Evolutionary conservation across 2,797 vertebrate species (phyloP), one percentile per base, ranked within the genome.

Genomic region (Bradypodion pumilum): DNA sequence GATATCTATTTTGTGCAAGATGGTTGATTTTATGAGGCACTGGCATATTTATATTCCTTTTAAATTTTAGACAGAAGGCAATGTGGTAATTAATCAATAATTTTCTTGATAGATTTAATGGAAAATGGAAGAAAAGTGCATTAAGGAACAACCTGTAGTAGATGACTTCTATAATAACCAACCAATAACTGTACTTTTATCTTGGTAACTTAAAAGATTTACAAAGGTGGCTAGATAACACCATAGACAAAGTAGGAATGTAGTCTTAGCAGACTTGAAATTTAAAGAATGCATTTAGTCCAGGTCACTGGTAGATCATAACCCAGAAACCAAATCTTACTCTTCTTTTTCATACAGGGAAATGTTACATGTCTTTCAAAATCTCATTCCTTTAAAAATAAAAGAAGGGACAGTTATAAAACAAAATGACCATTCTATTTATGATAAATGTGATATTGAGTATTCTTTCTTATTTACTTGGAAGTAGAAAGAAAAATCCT

Each of bases 141-240:
- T 85, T 88, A 91, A 89, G 69, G 82, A 85, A 77, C 66, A 27
- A 46, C 13, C 75, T 91, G 82, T 87, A 85, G 80, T 88, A 42
- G 52, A 78, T 76, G 13, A 29, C 12, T 89, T n/a, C 75, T 87
- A 89, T 88, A 91, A 92, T 93, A 91, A 93, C 90, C 90, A 91
- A 87, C 25, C 76, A 85, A 16, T 46, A 42, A 83, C 87, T 88
- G 66, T 89, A 90, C 90, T 90, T 1, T 73, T 89, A 89, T 92
- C 42, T 68, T 86, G 81, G 78, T 72, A 85, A 79, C 16, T 37
- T 62, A 46, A 84, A 68, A 87, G 81, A 82, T 92, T 88, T 91
- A 87, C 63, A 81, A 85, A 84, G 63, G n/a, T 81, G n/a, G 60
- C 0, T 65, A 80, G 60, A 32, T 88, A 83, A 44, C 44, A 44